phyloP scores from a whole-genome alignment of 2,888 invertebrate species.

The Lasioglossum malachurum region DNA sequence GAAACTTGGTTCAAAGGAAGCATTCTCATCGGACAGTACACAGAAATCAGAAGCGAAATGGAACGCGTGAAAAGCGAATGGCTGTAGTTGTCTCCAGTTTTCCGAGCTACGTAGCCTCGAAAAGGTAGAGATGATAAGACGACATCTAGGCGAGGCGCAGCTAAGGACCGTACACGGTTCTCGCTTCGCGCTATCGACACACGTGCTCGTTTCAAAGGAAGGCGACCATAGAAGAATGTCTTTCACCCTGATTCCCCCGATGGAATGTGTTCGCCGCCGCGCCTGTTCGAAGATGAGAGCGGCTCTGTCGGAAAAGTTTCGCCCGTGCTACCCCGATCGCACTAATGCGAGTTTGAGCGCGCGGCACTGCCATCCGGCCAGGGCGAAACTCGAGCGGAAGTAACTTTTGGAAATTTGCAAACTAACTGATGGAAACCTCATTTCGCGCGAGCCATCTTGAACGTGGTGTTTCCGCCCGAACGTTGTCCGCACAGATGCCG shows the following conservation, averaged over 20 bases:
- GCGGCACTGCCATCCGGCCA: slow-evolving; percentile 46
- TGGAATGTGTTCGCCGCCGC: slow-evolving; percentile 43
- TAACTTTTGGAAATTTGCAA: slow-evolving; percentile 71
- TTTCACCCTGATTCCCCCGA: background rate
- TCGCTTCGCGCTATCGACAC: background rate
- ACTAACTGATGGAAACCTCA: slow-evolving; percentile 74
- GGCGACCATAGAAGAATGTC: slow-evolving; percentile 26
- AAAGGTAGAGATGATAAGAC: background rate
- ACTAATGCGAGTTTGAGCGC: slow-evolving; percentile 71
- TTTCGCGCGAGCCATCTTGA: slow-evolving; percentile 62
- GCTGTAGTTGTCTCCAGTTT: background rate
- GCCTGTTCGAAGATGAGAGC: slow-evolving; percentile 57
- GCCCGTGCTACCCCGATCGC: slow-evolving; percentile 57
- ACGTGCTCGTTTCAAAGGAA: background rate
- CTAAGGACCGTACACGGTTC: slow-evolving; percentile 2
- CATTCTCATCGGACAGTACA: background rate
- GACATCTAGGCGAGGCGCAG: background rate
- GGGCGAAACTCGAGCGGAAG: slow-evolving; percentile 59
- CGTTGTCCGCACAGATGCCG: slow-evolving; percentile 49
- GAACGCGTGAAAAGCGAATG: background rate
- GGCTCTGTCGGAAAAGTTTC: slow-evolving; percentile 59
- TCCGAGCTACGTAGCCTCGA: background rate
- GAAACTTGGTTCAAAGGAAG: slow-evolving; percentile 1
- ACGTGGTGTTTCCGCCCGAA: slow-evolving; percentile 27
- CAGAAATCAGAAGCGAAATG: background rate